A percentile compares a stretch with the other conserved stretches of the same genome.
These are phyloP conservation scores for Zaprionus inermis DNA, from an alignment of 1,140 invertebrate genomes.

Conservation along the genomic window DNA sequence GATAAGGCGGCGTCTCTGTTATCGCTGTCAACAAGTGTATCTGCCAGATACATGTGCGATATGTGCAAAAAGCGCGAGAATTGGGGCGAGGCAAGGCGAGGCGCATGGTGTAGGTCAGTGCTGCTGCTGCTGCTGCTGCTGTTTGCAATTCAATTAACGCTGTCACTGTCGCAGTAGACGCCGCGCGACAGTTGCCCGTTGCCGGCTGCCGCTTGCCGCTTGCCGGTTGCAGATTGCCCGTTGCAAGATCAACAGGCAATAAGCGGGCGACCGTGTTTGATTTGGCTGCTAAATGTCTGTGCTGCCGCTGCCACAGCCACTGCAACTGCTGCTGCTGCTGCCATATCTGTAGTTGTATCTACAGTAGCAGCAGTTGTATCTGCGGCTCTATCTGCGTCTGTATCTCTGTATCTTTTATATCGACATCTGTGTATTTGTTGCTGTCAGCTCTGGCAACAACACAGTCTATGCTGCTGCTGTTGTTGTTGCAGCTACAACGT, in stretches of 20 bases:
- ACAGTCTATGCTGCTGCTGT: slow-evolving; percentile 3
- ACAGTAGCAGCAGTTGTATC: background rate
- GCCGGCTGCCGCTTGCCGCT: background rate
- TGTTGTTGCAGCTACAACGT: background rate
- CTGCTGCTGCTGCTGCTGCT: slow-evolving; percentile 22
- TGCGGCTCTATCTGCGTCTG: slow-evolving; percentile 10
- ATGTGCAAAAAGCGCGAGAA: background rate
- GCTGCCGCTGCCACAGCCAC: background rate
- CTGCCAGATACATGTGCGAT: slow-evolving; percentile 18
- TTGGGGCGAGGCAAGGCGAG: too few species aligned
- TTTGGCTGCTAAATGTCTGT: slow-evolving; percentile 29
- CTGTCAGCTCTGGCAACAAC: slow-evolving; percentile 28
- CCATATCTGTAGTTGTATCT: slow-evolving; percentile 1
- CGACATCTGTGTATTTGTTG: slow-evolving; percentile 9
- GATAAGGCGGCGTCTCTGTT: slow-evolving; percentile 14
- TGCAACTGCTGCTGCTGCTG: background rate
- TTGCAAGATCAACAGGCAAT: slow-evolving; percentile 67
- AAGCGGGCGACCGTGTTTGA: slow-evolving; percentile 40
- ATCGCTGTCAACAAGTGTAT: slow-evolving; percentile 33
- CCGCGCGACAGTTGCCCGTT: slow-evolving; percentile 4
- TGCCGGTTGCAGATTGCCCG: slow-evolving; percentile 38
- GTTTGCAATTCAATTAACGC: slow-evolving; percentile 81
- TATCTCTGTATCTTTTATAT: slow-evolving; percentile 15
- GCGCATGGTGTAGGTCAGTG: slow-evolving; percentile 33
- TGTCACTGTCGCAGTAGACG: slow-evolving; percentile 57